phyloP scores from a whole-genome alignment of 1,140 invertebrate genomes.

The Cephus cinctus region DNA sequence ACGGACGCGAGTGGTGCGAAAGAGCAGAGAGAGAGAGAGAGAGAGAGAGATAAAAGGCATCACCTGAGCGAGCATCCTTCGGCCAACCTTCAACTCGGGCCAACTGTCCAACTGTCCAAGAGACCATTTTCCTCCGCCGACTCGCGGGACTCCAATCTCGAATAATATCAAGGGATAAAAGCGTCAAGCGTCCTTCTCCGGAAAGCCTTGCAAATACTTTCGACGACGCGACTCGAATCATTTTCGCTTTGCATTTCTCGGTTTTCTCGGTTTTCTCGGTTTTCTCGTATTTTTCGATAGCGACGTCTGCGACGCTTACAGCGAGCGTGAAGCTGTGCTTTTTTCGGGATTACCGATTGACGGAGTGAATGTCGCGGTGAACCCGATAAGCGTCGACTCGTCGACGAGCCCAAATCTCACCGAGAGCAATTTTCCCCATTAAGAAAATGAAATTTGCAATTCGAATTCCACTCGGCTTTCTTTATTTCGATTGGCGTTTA shows the following conservation, averaged over 20 bases:
- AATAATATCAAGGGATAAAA: too few species aligned
- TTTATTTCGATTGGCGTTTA: conserved; percentile 13
- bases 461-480: conserved; percentile 13
- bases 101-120: conserved; percentile 45
- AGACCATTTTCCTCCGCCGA: conserved; percentile 27
- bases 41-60: too few species aligned
- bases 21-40: too few species aligned
- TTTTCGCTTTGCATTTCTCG: too few species aligned
- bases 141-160: conserved; percentile 23
- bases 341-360: neutral
- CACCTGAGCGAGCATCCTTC: too few species aligned
- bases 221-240: too few species aligned
- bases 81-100: conserved; percentile 1
- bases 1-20: neutral
- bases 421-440: conserved; percentile 15
- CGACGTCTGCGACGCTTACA: conserved; percentile 24
- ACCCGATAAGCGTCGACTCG: too few species aligned
- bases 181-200: too few species aligned
- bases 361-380: too few species aligned
- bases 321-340: neutral
- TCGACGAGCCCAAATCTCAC: neutral
- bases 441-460: conserved; percentile 29
- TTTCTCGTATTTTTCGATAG: conserved; percentile 24
- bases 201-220: conserved; percentile 4
- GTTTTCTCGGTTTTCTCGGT: neutral